These are phyloP conservation scores for Callopanchax toddi DNA, from an alignment of 2,113 vertebrate genomes.

Conservation along the genomic window DNA sequence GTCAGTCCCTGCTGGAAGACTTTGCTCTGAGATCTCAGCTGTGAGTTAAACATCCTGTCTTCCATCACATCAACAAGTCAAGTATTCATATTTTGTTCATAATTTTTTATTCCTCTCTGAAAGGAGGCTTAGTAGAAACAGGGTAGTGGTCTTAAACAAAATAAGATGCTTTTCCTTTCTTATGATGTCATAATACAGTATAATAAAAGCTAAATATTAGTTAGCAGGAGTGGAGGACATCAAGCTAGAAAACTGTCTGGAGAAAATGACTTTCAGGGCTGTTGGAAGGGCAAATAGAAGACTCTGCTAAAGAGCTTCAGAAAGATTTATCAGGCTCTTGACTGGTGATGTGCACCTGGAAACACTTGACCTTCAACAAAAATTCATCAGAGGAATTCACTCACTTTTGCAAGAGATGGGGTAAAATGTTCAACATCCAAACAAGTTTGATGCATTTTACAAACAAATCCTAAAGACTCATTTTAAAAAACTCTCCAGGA, in stretches of 20 bases:
- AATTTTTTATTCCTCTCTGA: neutral
- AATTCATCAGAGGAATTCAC: neutral
- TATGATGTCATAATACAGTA: neutral
- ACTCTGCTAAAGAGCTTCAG: neutral
- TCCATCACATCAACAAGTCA: neutral
- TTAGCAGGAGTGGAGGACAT: neutral
- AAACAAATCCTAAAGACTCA: neutral
- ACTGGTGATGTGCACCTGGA: neutral
- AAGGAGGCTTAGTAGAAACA: neutral
- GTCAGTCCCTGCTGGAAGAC: constrained; percentile 12
- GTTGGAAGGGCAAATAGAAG: neutral
- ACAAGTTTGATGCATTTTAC: neutral
- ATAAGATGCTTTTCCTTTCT: too few species aligned
- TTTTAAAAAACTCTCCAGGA: too few species aligned
- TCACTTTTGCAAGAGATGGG: too few species aligned
- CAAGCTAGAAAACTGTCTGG: neutral
- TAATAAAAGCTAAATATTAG: neutral
- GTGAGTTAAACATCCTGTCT: neutral
- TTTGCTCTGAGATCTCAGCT: neutral
- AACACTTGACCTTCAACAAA: neutral
- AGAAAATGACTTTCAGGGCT: neutral
- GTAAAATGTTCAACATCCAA: neutral
- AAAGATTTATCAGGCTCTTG: neutral
- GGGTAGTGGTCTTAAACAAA: too few species aligned
- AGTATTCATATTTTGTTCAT: neutral